Conservation (phyloP, 1,140 invertebrate genomes). For the Metaphire vulgaris region DNA sequence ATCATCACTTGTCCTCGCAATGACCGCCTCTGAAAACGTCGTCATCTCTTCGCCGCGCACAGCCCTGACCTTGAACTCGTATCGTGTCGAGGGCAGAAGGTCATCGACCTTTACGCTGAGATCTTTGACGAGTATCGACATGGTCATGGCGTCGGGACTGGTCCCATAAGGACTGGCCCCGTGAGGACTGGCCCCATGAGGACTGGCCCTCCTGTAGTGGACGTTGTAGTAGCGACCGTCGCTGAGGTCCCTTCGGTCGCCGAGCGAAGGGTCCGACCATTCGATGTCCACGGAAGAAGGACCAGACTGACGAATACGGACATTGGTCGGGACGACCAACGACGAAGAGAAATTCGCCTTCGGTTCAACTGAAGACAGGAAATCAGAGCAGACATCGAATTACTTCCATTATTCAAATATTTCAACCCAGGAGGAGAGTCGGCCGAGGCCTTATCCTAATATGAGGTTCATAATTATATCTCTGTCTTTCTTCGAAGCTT, state of each 20-base stretch:
- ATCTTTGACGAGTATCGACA: not conserved
- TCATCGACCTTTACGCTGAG: not conserved
- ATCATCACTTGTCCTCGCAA: slow-evolving; percentile 18
- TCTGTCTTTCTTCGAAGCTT: too few relatives aligned
- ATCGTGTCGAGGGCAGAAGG: slow-evolving; percentile 18
- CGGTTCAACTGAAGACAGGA: too few relatives aligned
- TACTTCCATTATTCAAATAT: too few relatives aligned
- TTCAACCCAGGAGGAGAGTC: too few relatives aligned
- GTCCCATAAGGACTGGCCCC: too few relatives aligned
- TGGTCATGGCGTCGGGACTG: not conserved
- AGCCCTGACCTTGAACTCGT: slow-evolving; percentile 26
- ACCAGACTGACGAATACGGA: slow-evolving; percentile 11
- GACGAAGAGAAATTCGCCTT: not conserved
- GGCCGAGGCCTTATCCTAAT: too few relatives aligned
- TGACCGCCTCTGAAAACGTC: slow-evolving; percentile 15
- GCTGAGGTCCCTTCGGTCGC: not conserved
- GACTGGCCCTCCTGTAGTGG: slow-evolving; percentile 13
- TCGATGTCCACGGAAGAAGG: slow-evolving; percentile 17
- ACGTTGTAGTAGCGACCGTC: slow-evolving; percentile 30
- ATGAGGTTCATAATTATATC: too few relatives aligned
- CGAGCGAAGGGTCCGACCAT: slow-evolving; percentile 23
- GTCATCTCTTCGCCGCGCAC: slow-evolving; percentile 15
- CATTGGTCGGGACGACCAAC: slow-evolving; percentile 7
- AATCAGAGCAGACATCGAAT: too few relatives aligned
- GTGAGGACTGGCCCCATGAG: too few relatives aligned